Percentiles rank a stretch among this genome's conserved stretches.
These are phyloP conservation scores for Chalcosyrphus nemorum DNA, from an alignment of 2,888 invertebrate species.

Conservation along the genomic window DNA sequence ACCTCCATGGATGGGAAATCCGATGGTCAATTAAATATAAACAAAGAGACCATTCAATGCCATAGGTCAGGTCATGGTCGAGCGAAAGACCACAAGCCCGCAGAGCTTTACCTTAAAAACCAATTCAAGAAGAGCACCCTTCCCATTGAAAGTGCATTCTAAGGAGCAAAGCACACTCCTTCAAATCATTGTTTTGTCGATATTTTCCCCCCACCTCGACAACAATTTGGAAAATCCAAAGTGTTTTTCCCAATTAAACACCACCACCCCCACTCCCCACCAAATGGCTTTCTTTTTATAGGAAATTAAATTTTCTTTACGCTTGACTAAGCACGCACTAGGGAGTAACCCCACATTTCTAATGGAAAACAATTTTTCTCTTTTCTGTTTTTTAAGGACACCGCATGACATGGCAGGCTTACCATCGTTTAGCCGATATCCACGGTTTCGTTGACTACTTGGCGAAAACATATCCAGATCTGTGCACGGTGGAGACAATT, in stretches of 20 bases:
- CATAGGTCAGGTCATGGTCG: slow-evolving; percentile 48
- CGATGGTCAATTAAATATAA: slow-evolving; percentile 9
- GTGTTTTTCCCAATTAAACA: slow-evolving; percentile 60
- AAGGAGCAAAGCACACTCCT: not conserved
- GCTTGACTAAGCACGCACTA: slow-evolving; percentile 40
- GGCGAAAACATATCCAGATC: slow-evolving; percentile 87
- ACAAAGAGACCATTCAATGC: not conserved
- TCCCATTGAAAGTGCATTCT: not conserved
- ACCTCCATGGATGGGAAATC: too few species aligned
- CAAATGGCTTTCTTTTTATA: not conserved
- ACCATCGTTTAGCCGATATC: slow-evolving; percentile 87
- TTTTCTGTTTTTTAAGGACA: slow-evolving; percentile 77
- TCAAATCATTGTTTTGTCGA: slow-evolving; percentile 58
- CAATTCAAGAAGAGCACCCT: not conserved
- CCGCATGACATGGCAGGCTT: slow-evolving; percentile 90
- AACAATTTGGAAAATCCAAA: slow-evolving; percentile 52
- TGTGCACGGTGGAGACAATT: slow-evolving; percentile 88
- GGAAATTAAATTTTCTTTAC: slow-evolving; percentile 31
- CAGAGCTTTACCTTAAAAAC: not conserved
- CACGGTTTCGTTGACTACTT: slow-evolving; percentile 88
- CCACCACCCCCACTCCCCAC: too few species aligned
- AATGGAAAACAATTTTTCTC: slow-evolving; percentile 27
- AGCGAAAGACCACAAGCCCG: not conserved
- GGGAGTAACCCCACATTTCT: slow-evolving; percentile 9
- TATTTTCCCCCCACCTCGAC: slow-evolving; percentile 30